Conservation (phyloP, 2,888 invertebrate species). For the Dryobota labecula region DNA sequence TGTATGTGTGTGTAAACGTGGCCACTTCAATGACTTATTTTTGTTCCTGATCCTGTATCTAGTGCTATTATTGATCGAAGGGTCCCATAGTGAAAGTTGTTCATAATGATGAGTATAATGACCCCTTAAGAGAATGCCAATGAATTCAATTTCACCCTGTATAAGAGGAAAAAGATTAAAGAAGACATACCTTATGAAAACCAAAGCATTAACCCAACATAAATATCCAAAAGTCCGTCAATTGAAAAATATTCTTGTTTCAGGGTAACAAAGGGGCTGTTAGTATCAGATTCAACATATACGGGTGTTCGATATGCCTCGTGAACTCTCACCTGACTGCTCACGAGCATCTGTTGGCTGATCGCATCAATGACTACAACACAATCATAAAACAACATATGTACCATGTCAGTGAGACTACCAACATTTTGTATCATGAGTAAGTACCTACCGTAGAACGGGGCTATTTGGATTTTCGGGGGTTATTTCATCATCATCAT, state of each 20-base stretch:
- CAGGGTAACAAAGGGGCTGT: conserved; percentile 99
- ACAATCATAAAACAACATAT: conserved; percentile 95
- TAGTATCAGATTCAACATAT: conserved; percentile 95
- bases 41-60: no score
- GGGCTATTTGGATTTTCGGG: no score
- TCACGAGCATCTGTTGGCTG: conserved; percentile 95
- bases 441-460: conserved; percentile 91
- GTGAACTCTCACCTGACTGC: conserved; percentile 98
- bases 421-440: conserved; percentile 97
- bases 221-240: conserved; percentile 14
- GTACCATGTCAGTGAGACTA: conserved; percentile 94
- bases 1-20: no score
- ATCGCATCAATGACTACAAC: conserved; percentile 96
- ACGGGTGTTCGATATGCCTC: conserved; percentile 96
- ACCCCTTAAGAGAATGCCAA: no score
- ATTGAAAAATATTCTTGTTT: conserved; percentile 67
- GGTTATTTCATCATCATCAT: no score
- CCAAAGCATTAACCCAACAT: background rate
- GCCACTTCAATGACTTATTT: no score
- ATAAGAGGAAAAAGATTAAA: no score
- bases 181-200: background rate
- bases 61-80: no score
- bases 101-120: no score
- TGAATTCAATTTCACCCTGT: no score
- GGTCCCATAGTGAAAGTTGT: no score